Evolutionary conservation across 2,113 vertebrate species (phyloP), one percentile per base, ranked within the genome.

Genomic region (Myiozetetes cayanensis): DNA sequence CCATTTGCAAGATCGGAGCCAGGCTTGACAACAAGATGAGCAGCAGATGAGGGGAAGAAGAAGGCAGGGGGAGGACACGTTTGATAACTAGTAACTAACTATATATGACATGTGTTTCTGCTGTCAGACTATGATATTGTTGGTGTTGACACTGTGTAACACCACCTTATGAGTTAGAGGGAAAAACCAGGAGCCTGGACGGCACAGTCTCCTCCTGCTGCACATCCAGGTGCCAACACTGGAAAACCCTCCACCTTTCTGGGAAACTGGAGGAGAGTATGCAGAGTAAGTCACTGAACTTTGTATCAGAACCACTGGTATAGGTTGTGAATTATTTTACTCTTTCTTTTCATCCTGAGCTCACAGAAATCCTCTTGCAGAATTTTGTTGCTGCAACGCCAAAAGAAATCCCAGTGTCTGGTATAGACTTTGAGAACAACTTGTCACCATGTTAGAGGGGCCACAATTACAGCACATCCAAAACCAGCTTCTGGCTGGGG

Each of bases 51-150:
- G 20, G 28, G 35, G 1, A 70, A 58, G 25, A 14, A 31, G 58
- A 37, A 52, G 24, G 49, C 30, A 53, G 28, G 9, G 47, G 23
- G 20, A 43, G 44, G 52, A 66, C 80, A 46, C 23, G 19, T 65
- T 87, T 73, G 75, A 20, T 79, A 53, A 87, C 31, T 31, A 56
- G n/a, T 28, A 35, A 70, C n/a, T 37, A n/a, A 46, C 8, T 33
- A 30, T 61, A 59, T 10, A 12, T 27, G 35, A 14, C 0, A 2
- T 37, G 52, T 0, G 1, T 35, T 83, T 81, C 70, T 89, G 61
- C 84, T 59, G 39, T 33, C 0, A 0, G 47, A 4, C 41, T 68
- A 14, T 7, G 43, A 27, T 27, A 9, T 0, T 58, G 16, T 4
- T 82, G n/a, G 41, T 85, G 62, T 44, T 31, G 16, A 28, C 21